These are phyloP conservation scores for Hippoglossus hippoglossus DNA, from an alignment of 2,797 vertebrate species.

Conservation along the genomic window DNA sequence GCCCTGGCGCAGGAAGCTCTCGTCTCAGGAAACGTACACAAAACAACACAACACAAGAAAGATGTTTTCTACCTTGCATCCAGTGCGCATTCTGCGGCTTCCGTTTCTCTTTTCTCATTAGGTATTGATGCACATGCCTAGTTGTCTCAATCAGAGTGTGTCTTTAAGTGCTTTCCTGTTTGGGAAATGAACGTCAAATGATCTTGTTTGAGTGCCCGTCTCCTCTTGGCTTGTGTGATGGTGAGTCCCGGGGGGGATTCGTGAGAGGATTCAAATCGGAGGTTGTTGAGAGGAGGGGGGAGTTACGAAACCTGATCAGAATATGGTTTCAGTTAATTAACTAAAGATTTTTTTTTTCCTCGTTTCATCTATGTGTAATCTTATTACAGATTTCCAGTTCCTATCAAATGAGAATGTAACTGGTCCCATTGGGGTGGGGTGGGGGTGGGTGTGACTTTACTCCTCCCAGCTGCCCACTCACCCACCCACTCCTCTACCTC, in stretches of 20 bases:
- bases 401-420: slow-evolving; percentile 77
- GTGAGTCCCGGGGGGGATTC: slow-evolving; percentile 66
- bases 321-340: slow-evolving; percentile 84
- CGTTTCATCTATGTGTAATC: slow-evolving; percentile 75
- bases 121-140: slow-evolving; percentile 55
- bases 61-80: slow-evolving; percentile 39
- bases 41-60: slow-evolving; percentile 41
- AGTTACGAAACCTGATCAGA: slow-evolving; percentile 78
- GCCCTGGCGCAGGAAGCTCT: slow-evolving; percentile 45
- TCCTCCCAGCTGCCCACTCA: slow-evolving; percentile 48
- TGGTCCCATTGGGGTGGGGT: slow-evolving; percentile 55
- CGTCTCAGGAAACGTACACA: slow-evolving; percentile 48
- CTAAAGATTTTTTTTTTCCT: slow-evolving; percentile 55
- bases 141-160: slow-evolving; percentile 67
- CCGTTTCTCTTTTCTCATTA: slow-evolving; percentile 41
- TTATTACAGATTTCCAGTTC: slow-evolving; percentile 81
- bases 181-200: slow-evolving; percentile 80
- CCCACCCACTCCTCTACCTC: slow-evolving; percentile 39
- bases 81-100: slow-evolving; percentile 22
- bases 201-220: slow-evolving; percentile 75
- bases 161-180: slow-evolving; percentile 81
- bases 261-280: slow-evolving; percentile 72
- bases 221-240: slow-evolving; percentile 60
- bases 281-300: slow-evolving; percentile 57
- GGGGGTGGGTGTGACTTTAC: slow-evolving; percentile 4